Conservation (phyloP, 2,797 vertebrate genomes). For the Hipposideros larvatus region DNA sequence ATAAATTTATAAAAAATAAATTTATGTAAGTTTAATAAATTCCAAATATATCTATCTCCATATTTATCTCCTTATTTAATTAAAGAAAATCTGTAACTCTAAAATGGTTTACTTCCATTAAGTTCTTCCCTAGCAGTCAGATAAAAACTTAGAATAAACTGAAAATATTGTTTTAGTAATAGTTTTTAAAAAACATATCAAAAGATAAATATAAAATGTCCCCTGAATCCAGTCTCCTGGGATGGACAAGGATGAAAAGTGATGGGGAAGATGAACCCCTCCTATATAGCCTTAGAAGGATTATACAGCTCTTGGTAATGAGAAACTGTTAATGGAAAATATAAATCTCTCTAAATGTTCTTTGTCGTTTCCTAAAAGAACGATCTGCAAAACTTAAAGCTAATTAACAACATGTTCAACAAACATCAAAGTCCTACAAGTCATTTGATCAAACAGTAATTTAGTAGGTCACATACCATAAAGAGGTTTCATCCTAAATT, state of each 20-base stretch:
- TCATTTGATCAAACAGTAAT: background rate
- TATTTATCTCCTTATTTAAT: constrained; percentile 61
- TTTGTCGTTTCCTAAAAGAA: constrained; percentile 56
- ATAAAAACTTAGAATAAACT: constrained; percentile 27
- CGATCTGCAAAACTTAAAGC: constrained; percentile 36
- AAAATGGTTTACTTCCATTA: constrained; percentile 52
- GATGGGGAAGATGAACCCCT: background rate
- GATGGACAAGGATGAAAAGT: background rate
- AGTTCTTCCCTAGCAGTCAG: constrained; percentile 32
- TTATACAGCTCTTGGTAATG: background rate
- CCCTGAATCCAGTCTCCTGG: background rate
- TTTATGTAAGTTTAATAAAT: background rate
- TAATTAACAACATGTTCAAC: background rate
- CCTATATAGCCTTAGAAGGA: background rate
- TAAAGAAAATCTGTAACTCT: background rate
- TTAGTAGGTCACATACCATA: constrained; percentile 14
- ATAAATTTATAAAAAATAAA: background rate
- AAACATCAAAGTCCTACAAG: constrained; percentile 60
- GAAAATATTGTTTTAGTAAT: constrained; percentile 2
- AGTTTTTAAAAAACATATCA: background rate
- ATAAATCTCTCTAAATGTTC: constrained; percentile 3
- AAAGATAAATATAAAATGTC: constrained; percentile 51
- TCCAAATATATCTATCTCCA: constrained; percentile 63
- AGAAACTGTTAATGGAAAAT: constrained; percentile 49
- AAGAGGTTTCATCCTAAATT: constrained; percentile 27